Conservation (phyloP, 2,888 invertebrate species). For the Arctia plantaginis region DNA sequence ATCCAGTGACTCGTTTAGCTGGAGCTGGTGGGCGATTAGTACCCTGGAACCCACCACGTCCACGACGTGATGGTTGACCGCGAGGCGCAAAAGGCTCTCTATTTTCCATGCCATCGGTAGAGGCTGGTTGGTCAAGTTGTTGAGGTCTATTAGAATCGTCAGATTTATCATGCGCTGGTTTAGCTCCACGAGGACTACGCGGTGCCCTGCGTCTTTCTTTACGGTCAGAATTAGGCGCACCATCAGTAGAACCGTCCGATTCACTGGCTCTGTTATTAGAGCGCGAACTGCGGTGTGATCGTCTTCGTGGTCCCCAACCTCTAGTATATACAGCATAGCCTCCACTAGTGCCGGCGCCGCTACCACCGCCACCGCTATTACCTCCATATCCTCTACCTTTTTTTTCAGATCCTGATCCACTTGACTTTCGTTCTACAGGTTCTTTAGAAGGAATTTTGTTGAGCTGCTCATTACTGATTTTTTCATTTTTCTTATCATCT, state of each 20-base stretch:
- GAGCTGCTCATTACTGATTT: constrained; percentile 72
- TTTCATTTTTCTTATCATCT: constrained; percentile 76
- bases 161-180: constrained; percentile 87
- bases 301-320: constrained; percentile 83
- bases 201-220: constrained; percentile 86
- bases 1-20: constrained; percentile 89
- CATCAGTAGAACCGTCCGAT: constrained; percentile 92
- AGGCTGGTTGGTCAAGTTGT: constrained; percentile 59
- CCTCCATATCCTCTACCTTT: constrained; percentile 82
- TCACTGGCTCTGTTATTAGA: constrained; percentile 87
- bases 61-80: constrained; percentile 95
- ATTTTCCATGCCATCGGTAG: constrained; percentile 75
- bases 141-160: constrained; percentile 75
- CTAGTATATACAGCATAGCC: constrained; percentile 80
- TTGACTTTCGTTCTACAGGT: constrained; percentile 80
- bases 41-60: constrained; percentile 88
- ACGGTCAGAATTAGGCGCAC: constrained; percentile 85
- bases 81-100: constrained; percentile 93
- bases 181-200: constrained; percentile 85
- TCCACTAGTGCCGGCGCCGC: constrained; percentile 63
- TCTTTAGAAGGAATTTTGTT: constrained; percentile 83
- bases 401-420: constrained; percentile 82
- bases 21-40: constrained; percentile 80
- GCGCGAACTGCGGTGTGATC: constrained; percentile 79
- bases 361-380: constrained; percentile 65